phyloP scores from a whole-genome alignment of 2,797 vertebrate species.

The Champsocephalus gunnari region DNA sequence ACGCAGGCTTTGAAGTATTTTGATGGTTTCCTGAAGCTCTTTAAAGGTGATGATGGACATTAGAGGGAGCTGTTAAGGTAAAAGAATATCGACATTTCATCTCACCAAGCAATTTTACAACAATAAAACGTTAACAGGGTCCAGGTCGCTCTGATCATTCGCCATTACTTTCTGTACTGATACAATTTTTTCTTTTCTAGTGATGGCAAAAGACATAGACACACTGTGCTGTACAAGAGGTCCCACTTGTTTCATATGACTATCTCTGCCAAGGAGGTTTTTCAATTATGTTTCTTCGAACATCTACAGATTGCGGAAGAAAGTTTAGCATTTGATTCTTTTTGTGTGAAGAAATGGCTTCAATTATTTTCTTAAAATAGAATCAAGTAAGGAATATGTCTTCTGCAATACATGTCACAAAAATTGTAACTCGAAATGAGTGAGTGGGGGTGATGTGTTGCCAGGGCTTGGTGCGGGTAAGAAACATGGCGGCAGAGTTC shows the following conservation, averaged over 20 bases:
- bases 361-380: background rate
- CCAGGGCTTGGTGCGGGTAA: too few relatives aligned
- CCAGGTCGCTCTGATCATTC: constrained; percentile 14
- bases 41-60: constrained; percentile 42
- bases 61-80: constrained; percentile 35
- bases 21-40: constrained; percentile 37
- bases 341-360: background rate
- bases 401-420: background rate
- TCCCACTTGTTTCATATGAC: background rate
- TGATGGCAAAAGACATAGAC: background rate
- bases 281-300: background rate
- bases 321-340: background rate
- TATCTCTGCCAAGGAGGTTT: background rate
- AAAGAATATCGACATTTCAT: constrained; percentile 39
- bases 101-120: constrained; percentile 30
- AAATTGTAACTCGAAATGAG: background rate
- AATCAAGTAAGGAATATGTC: background rate
- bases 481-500: too few relatives aligned
- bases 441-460: too few relatives aligned
- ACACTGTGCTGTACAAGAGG: background rate
- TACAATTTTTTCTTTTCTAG: background rate
- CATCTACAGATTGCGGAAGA: background rate
- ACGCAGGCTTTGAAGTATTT: constrained; percentile 30
- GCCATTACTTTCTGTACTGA: constrained; percentile 8
- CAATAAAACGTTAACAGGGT: constrained; percentile 29